phyloP scores from a whole-genome alignment of 2,797 vertebrate genomes.

The Scyliorhinus canicula region DNA sequence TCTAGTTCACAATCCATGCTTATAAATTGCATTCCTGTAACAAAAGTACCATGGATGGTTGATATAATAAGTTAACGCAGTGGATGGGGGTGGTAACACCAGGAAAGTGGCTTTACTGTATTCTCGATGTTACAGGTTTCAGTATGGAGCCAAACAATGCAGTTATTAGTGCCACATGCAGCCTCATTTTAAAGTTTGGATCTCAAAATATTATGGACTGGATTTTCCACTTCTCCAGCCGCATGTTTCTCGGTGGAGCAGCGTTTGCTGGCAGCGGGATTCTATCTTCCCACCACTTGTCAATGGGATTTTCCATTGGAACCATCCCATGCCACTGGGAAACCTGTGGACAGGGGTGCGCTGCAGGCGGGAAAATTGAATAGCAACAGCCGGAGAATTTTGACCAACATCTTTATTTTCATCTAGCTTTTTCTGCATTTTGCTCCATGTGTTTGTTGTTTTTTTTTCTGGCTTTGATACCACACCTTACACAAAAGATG shows the following conservation, averaged over 20 bases:
- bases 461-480: not conserved
- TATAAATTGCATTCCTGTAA: not conserved
- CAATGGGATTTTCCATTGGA: too few species aligned
- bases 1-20: not conserved
- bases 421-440: not conserved
- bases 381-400: too few species aligned
- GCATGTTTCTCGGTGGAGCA: too few species aligned
- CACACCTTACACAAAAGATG: not conserved
- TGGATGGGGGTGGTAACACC: not conserved
- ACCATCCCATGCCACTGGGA: too few species aligned
- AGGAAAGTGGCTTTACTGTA: not conserved
- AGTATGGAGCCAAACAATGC: not conserved
- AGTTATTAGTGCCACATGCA: not conserved
- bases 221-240: too few species aligned
- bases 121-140: not conserved
- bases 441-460: not conserved
- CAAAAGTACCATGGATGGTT: not conserved
- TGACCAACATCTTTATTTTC: not conserved
- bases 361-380: too few species aligned
- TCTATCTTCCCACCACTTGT: too few species aligned
- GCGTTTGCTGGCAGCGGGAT: too few species aligned
- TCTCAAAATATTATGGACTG: not conserved
- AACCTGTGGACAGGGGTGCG: too few species aligned
- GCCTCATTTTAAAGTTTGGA: not conserved
- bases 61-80: not conserved